A percentile compares a stretch with the other conserved stretches of the same genome.
Conservation (phyloP, 2,888 invertebrate genomes). For the Drosophila austrosaltans region DNA sequence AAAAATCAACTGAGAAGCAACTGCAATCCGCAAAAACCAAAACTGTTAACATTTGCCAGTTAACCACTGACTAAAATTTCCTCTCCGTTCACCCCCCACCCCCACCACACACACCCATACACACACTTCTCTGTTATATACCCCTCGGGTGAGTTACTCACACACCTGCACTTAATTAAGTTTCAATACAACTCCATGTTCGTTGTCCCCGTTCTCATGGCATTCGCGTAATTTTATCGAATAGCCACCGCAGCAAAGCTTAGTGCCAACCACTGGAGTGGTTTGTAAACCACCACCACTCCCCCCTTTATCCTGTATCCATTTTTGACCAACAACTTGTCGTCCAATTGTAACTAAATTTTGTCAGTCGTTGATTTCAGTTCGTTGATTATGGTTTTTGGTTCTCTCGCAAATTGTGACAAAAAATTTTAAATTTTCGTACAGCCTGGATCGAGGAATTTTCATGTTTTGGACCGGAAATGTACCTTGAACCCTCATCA, state of each 20-base stretch:
- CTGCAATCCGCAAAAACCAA: slow-evolving; percentile 46
- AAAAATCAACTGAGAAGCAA: slow-evolving; percentile 27
- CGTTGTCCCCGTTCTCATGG: slow-evolving; percentile 12
- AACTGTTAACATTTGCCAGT: slow-evolving; percentile 54
- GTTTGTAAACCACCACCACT: slow-evolving; percentile 32
- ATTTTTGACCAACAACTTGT: slow-evolving; percentile 5
- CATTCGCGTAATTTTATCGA: slow-evolving; percentile 35
- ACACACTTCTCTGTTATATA: too few species aligned
- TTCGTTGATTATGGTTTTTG: slow-evolving; percentile 52
- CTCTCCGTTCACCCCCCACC: slow-evolving; percentile 17
- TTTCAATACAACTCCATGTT: slow-evolving; percentile 53
- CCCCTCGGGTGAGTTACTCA: slow-evolving; percentile 9
- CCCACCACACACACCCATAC: neutral
- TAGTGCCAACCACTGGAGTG: slow-evolving; percentile 57
- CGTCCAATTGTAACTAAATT: slow-evolving; percentile 40
- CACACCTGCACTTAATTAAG: slow-evolving; percentile 67
- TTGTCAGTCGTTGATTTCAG: slow-evolving; percentile 56
- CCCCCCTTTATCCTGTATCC: neutral
- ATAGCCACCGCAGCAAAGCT: slow-evolving; percentile 63
- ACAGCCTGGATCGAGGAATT: slow-evolving; percentile 9
- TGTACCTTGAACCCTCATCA: slow-evolving; percentile 65
- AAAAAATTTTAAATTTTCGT: slow-evolving; percentile 57
- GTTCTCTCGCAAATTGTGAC: slow-evolving; percentile 49
- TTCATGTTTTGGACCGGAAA: slow-evolving; percentile 27
- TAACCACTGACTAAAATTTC: slow-evolving; percentile 43